Evolutionary conservation across 1,140 invertebrate species (phyloP), one percentile per base, ranked within the genome.

Genomic region (Heliconius congener): DNA sequence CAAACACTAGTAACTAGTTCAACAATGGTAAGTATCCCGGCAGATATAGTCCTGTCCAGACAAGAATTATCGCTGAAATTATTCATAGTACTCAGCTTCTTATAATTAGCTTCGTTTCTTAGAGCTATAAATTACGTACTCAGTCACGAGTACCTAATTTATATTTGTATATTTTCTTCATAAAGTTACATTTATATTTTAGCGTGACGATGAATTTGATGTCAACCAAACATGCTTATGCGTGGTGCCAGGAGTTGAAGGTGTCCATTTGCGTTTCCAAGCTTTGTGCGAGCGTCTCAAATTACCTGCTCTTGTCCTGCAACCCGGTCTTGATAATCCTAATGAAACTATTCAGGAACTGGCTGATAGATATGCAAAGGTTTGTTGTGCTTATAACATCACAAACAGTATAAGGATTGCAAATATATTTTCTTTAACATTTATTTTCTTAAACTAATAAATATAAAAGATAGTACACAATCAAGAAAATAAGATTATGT

Each of bases 191-290:
- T 19, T 16, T 4, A 27, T 37, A 50, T 52, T 60, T 37, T 76
- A 91, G 90, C 80, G 82, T 71, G 80, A 82, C 3, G 86, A 90
- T 42, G 89, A 91, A 73, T 86, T 87, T 19, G 83, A 89, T 71
- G 50, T 83, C 8, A 84, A 34, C n/a, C 27, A 85, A 71, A 84
- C 80, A 4, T 85, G 82, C 57, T 27, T 91, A 19, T 88, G 81
- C 71, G 83, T 90, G 42, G 74, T 92, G 8, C 90, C 89, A 9
- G 89, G 90, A 1, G 66, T 90, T 18, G 90, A 90, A 76, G 88
- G 88, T 0, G 79, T 84, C 9, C 79, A 86, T 46, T 27, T 46
- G 11, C 84, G 84, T 2, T 90, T 89, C 82, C 11, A 34, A 1
- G 9, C 23, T 2, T 70, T 90, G 18, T 90, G 89, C 66, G 86